Base-by-base conservation (phyloP, 2,113 vertebrate genomes). In the Silurus meridionalis region DNA sequence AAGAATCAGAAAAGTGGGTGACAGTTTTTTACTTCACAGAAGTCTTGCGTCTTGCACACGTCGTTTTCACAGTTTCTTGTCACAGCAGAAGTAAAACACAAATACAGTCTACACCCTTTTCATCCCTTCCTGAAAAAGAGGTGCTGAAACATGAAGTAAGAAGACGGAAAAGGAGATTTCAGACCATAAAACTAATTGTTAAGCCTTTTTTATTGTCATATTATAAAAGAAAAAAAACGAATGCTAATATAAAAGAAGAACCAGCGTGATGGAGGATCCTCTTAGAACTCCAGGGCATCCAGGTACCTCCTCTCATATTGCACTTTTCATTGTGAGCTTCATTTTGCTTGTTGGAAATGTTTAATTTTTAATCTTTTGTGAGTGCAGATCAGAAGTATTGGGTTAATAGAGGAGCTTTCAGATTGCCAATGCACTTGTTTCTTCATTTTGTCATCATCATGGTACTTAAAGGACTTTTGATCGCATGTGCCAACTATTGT, bases 391-490 rank as follows among this genome's bases (percentile, higher is more conserved):
- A 8, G 6, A 48, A 63, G 7, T 4, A 17, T 11, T 64, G 48
- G 28, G 37, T 9, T 19, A 13, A 50, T 21, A 81, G 58, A 69
- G 23, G 21, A n/a, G 14, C 69, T 48, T 19, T 13, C 2, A n/a
- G 58, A 9, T 28, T 50, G 14, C 78, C 60, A 46, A 15, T 25
- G 23, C 53, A 23, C 14, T 25, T 87, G 63, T 46, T 15, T 37
- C 25, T 83, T 85, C 19, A 82, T 52, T 46, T 87, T 81, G 23
- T 79, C 8, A 55, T 21, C 37, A 9, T 87, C 28, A 5, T 81
- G 28, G 37, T 78, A 11, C 17, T 78, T 23, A 83, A 87, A 63
- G 86, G 55, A 23, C 52, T 87, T 48, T 58, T 89, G 53, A 75
- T 85, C 50, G 50, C 61, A 57, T n/a, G 64, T 64, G 63, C 23